Conservation (phyloP, 2,888 invertebrate genomes). For the Apamea monoglypha region DNA sequence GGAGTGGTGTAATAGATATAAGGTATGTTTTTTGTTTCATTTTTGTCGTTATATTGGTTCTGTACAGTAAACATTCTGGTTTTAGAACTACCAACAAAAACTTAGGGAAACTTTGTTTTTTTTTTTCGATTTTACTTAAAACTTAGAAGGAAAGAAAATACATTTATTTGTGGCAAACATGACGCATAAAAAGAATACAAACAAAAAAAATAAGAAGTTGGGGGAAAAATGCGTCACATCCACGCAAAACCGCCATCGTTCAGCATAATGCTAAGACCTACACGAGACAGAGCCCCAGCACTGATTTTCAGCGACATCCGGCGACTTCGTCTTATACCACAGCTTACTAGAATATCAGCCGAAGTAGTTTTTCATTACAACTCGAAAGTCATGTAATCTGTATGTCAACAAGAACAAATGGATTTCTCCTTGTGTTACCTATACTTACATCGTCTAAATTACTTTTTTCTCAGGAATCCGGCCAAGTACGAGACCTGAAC, state of each 20-base stretch:
- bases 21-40: conserved; percentile 80
- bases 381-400: not conserved
- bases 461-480: conserved; percentile 90
- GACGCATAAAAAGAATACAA: too few species aligned
- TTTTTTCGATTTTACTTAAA: not conserved
- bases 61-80: not conserved
- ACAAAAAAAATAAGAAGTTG: too few species aligned
- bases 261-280: too few species aligned
- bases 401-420: not conserved
- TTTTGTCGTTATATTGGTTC: not conserved
- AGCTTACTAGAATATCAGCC: not conserved
- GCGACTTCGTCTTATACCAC: not conserved
- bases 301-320: too few species aligned
- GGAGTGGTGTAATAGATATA: conserved; percentile 98
- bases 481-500: conserved; percentile 97
- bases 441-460: not conserved
- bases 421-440: not conserved
- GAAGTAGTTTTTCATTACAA: not conserved
- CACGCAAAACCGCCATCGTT: too few species aligned
- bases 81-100: not conserved
- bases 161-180: too few species aligned
- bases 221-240: too few species aligned
- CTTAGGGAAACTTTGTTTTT: not conserved
- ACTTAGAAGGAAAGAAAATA: too few species aligned
- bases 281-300: too few species aligned